phyloP scores from a whole-genome alignment of 2,113 vertebrate species.

The Nothobranchius kuhntae region DNA sequence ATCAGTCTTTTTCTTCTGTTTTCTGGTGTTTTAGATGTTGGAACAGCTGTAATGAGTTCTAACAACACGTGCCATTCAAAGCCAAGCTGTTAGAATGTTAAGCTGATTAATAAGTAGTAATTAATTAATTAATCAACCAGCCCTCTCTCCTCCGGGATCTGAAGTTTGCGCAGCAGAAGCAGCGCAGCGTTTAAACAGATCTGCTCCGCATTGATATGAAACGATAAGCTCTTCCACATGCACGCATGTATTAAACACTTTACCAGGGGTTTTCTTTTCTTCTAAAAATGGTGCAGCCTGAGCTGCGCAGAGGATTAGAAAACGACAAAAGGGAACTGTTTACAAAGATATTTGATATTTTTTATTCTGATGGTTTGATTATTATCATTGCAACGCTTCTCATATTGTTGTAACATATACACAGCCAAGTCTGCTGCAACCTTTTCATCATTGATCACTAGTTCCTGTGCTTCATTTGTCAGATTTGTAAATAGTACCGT shows the following conservation, averaged over 20 bases:
- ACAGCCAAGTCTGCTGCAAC: no score
- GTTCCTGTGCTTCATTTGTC: no score
- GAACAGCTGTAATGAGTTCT: slow-evolving; percentile 8
- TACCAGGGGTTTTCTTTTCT: slow-evolving; percentile 31
- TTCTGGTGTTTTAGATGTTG: background rate
- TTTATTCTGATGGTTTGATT: background rate
- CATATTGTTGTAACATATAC: no score
- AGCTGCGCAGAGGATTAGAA: slow-evolving; percentile 16
- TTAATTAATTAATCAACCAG: slow-evolving; percentile 58
- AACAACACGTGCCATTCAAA: slow-evolving; percentile 30
- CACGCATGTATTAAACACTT: slow-evolving; percentile 9
- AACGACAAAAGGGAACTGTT: slow-evolving; percentile 36
- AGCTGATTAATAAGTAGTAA: slow-evolving; percentile 58
- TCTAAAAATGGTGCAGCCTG: slow-evolving; percentile 29
- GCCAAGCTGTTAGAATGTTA: slow-evolving; percentile 46
- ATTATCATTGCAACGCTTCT: no score
- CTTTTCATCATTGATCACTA: no score
- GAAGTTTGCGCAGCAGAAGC: slow-evolving; percentile 43
- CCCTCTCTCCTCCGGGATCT: slow-evolving; percentile 13
- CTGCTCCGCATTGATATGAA: slow-evolving; percentile 21
- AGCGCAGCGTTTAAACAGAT: slow-evolving; percentile 25
- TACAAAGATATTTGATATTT: slow-evolving; percentile 20
- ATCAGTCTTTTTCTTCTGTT: background rate
- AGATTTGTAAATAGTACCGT: no score
- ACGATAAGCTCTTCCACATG: slow-evolving; percentile 1